These are phyloP conservation scores for Emmelina monodactyla DNA, from an alignment of 2,888 invertebrate genomes.

Conservation along the genomic window DNA sequence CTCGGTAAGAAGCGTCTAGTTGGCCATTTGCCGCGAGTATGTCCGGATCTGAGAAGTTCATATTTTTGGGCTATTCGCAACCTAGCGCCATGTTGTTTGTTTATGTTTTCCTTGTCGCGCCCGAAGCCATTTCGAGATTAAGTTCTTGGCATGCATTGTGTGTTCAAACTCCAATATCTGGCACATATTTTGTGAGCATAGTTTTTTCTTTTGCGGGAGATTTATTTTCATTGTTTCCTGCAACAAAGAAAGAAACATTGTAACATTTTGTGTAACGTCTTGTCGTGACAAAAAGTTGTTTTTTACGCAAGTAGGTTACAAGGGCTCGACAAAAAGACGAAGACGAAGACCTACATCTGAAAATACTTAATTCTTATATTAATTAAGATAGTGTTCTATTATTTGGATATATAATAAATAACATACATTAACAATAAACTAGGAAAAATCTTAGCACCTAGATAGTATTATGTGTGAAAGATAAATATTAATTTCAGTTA, in stretches of 20 bases:
- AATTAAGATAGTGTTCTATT: too few species aligned
- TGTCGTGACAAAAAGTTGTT: too few species aligned
- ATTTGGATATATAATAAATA: too few species aligned
- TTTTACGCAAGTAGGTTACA: too few species aligned
- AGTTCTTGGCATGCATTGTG: constrained; percentile 57
- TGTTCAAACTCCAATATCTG: constrained; percentile 41
- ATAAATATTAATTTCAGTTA: too few species aligned
- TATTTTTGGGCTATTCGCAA: constrained; percentile 49
- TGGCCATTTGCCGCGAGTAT: constrained; percentile 54
- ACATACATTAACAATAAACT: too few species aligned
- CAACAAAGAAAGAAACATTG: constrained; percentile 29
- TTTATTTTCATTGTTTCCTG: constrained; percentile 29
- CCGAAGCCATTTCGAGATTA: constrained; percentile 60
- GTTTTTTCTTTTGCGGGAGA: constrained; percentile 26
- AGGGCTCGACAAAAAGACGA: too few species aligned
- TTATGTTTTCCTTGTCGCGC: constrained; percentile 58
- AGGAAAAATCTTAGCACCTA: too few species aligned
- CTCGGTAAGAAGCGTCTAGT: constrained; percentile 37
- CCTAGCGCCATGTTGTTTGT: constrained; percentile 53
- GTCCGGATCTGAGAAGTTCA: constrained; percentile 48
- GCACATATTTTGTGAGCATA: constrained; percentile 49
- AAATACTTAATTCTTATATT: too few species aligned
- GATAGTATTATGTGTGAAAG: too few species aligned
- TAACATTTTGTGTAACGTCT: constrained; percentile 1
- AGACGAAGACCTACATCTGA: too few species aligned